Percentiles rank a stretch among this genome's conserved stretches.
Evolutionary conservation across 2,888 invertebrate species (phyloP).

Genomic region (Plagiodera versicolora): DNA sequence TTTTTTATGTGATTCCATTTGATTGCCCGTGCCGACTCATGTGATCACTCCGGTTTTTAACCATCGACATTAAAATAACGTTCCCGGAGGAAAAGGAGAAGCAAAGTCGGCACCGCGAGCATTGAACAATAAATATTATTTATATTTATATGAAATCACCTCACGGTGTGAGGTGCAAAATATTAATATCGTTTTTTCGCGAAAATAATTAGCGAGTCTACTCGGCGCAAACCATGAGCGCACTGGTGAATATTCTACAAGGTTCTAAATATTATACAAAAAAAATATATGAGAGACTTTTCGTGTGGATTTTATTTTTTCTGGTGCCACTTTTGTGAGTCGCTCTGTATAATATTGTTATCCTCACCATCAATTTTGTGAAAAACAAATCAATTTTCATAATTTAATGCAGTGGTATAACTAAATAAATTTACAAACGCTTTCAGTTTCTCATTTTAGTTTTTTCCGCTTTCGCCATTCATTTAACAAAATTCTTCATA

Average conservation of each 20-base stretch:
- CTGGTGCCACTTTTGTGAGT: too few species aligned
- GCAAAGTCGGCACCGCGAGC: constrained; percentile 11
- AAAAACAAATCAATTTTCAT: too few species aligned
- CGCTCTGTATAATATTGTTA: too few species aligned
- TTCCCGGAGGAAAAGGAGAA: too few species aligned
- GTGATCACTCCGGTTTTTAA: not conserved
- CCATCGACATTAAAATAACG: constrained; percentile 14
- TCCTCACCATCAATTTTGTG: too few species aligned
- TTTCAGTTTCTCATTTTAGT: too few species aligned
- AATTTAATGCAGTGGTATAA: too few species aligned
- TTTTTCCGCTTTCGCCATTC: too few species aligned
- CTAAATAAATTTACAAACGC: too few species aligned
- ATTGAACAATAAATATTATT: constrained; percentile 23
- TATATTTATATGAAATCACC: constrained; percentile 26
- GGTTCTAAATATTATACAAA: too few species aligned
- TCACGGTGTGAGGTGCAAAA: constrained; percentile 43
- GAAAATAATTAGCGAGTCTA: constrained; percentile 50
- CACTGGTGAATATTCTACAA: not conserved
- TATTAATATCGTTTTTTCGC: constrained; percentile 46
- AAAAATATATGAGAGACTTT: not conserved
- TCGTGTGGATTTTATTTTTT: not conserved
- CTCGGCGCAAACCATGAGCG: constrained; percentile 19
- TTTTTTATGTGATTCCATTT: not conserved
- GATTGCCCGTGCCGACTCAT: not conserved
- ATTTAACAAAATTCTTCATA: too few species aligned